Percentiles rank a stretch among this genome's conserved stretches.
These are phyloP conservation scores for Eupithecia vulgata DNA, from an alignment of 2,888 invertebrate species.

Conservation along the genomic window DNA sequence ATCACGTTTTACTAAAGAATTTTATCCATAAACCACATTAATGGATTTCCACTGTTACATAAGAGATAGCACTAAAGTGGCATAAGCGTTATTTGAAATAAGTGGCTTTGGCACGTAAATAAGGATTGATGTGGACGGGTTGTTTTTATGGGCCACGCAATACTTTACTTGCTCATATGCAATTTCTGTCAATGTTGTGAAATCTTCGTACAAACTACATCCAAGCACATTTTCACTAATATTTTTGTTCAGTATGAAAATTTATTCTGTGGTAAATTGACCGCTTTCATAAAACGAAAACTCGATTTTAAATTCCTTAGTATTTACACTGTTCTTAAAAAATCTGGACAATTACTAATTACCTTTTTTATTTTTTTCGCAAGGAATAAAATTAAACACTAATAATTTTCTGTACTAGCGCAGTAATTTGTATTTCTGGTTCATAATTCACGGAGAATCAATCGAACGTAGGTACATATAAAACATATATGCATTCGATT, in stretches of 20 bases:
- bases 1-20: neutral
- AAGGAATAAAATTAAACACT: no score
- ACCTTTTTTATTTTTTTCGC: no score
- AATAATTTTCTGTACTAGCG: no score
- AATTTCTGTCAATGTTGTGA: constrained; percentile 25
- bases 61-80: constrained; percentile 29
- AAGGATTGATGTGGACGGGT: constrained; percentile 36
- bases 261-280: no score
- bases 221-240: neutral
- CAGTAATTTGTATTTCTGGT: no score
- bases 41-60: constrained; percentile 12
- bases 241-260: neutral
- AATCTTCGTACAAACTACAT: neutral
- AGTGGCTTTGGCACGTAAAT: constrained; percentile 32
- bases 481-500: no score
- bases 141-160: constrained; percentile 26
- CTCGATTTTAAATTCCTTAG: no score
- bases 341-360: no score
- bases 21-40: neutral
- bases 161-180: constrained; percentile 7
- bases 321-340: no score
- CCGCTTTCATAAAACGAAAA: no score
- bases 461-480: no score
- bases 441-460: no score
- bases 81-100: constrained; percentile 30